These are phyloP conservation scores for Drosophila merina DNA, from an alignment of 2,888 invertebrate genomes.

Conservation along the genomic window DNA sequence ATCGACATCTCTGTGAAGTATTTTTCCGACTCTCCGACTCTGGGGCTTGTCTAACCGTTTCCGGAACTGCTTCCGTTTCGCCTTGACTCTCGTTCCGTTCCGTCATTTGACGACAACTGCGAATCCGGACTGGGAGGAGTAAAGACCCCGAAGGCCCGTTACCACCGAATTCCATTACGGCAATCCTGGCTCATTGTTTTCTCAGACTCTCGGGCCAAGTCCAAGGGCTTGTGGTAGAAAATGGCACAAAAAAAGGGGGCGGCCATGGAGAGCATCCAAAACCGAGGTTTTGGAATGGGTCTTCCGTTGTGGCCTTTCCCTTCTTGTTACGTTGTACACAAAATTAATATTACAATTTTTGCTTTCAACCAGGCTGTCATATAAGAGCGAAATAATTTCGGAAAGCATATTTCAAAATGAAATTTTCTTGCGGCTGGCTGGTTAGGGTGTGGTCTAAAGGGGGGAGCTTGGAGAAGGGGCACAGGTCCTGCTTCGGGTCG, in stretches of 20 bases:
- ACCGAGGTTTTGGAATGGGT: not conserved
- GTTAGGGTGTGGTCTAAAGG: not conserved
- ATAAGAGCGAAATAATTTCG: constrained; percentile 75
- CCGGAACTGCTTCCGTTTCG: constrained; percentile 63
- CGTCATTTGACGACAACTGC: constrained; percentile 45
- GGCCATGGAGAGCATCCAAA: not conserved
- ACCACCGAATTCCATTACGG: constrained; percentile 74
- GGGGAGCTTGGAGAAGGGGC: not conserved
- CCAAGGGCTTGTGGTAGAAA: not conserved
- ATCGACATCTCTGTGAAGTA: constrained; percentile 14
- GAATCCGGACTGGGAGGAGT: constrained; percentile 21
- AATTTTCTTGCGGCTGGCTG: constrained; percentile 72
- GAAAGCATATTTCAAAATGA: constrained; percentile 78
- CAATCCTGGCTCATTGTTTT: constrained; percentile 75
- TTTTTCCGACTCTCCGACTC: constrained; percentile 45
- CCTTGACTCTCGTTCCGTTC: constrained; percentile 55
- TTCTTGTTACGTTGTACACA: constrained; percentile 52
- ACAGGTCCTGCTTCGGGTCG: not conserved
- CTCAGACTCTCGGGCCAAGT: constrained; percentile 67
- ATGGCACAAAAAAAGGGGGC: not conserved
- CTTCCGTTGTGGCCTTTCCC: constrained; percentile 7
- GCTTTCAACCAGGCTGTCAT: constrained; percentile 51
- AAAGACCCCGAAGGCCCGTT: constrained; percentile 50
- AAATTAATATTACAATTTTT: constrained; percentile 79
- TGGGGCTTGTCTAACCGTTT: constrained; percentile 49